These are phyloP conservation scores for Deilephila porcellus DNA, from an alignment of 2,888 invertebrate species.

Conservation along the genomic window DNA sequence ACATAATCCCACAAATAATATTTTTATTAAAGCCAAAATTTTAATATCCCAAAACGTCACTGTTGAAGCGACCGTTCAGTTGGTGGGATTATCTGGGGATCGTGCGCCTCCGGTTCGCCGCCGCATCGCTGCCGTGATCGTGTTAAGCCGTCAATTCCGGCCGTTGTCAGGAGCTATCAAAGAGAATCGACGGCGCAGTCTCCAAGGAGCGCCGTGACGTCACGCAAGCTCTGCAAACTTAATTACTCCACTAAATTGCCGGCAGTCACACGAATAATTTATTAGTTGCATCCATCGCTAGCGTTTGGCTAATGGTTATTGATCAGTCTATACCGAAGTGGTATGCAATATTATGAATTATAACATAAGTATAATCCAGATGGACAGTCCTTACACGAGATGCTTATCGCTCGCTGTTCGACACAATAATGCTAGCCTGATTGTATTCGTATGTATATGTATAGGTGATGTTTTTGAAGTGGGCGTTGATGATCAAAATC, in stretches of 20 bases:
- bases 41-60: neutral
- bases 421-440: no score
- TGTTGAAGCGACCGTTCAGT: neutral
- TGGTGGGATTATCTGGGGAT: neutral
- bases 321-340: no score
- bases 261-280: neutral
- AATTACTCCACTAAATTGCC: neutral
- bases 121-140: neutral
- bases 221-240: neutral
- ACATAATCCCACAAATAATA: no score
- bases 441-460: no score
- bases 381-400: no score
- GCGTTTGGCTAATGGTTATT: no score
- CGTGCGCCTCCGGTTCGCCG: neutral
- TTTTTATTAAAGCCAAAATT: neutral
- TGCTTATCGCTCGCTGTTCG: no score
- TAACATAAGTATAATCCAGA: no score
- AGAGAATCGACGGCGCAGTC: neutral
- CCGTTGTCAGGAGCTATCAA: slow-evolving; percentile 7
- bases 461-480: no score
- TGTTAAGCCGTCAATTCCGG: slow-evolving; percentile 19
- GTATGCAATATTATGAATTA: no score
- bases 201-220: neutral
- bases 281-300: no score
- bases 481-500: no score